These are phyloP conservation scores for Odontocolon sp. DNA, from an alignment of 2,888 invertebrate species.

Conservation along the genomic window DNA sequence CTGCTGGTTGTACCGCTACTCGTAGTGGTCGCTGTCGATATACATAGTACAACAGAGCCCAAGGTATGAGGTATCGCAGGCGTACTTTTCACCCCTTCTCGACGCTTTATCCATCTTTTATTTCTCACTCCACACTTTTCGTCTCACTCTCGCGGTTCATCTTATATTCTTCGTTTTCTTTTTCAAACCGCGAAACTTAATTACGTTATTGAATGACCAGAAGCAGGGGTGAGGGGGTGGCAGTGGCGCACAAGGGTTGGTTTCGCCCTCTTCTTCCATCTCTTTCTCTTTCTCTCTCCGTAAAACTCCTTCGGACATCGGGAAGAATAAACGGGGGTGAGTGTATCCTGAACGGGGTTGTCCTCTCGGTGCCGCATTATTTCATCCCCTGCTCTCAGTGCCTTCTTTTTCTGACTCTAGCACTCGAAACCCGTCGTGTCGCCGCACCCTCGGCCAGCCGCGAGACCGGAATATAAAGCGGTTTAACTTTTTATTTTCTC, in stretches of 20 bases:
- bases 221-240: constrained; percentile 64
- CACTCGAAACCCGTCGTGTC: background rate
- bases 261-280: background rate
- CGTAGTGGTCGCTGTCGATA: constrained; percentile 34
- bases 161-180: constrained; percentile 34
- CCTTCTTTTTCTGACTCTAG: constrained; percentile 51
- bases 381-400: constrained; percentile 63
- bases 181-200: constrained; percentile 65
- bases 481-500: constrained; percentile 58
- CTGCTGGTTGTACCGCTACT: constrained; percentile 43
- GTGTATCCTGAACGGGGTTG: background rate
- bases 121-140: background rate
- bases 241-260: constrained; percentile 10
- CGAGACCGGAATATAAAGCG: constrained; percentile 69
- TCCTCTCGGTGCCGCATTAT: constrained; percentile 67
- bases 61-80: constrained; percentile 8
- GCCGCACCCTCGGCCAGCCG: constrained; percentile 56
- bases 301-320: constrained; percentile 35
- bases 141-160: background rate
- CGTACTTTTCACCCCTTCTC: constrained; percentile 38
- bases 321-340: too few species aligned
- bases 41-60: constrained; percentile 3
- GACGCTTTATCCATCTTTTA: background rate
- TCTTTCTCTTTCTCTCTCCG: background rate
- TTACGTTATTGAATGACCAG: constrained; percentile 73